phyloP scores from a whole-genome alignment of 1,140 invertebrate genomes.

The Drosophila virilis region DNA sequence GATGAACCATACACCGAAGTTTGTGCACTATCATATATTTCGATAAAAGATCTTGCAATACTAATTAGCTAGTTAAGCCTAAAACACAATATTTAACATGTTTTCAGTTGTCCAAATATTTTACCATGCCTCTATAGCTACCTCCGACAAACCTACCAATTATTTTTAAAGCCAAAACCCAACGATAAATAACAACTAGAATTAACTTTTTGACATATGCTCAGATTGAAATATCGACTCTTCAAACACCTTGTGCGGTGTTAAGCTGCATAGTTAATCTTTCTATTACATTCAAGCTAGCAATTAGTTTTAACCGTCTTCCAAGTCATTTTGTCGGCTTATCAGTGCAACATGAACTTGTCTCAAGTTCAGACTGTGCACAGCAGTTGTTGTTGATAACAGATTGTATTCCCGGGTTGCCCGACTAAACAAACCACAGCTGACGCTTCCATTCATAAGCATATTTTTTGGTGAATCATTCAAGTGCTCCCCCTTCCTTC shows the following conservation, averaged over 20 bases:
- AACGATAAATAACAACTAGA: background rate
- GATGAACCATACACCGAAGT: too few species aligned
- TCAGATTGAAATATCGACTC: slow-evolving; percentile 2
- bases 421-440: slow-evolving; percentile 16
- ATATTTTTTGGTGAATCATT: slow-evolving; percentile 61
- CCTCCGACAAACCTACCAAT: too few species aligned
- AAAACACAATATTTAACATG: too few species aligned
- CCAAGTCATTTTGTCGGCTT: slow-evolving; percentile 4
- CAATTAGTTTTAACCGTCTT: background rate
- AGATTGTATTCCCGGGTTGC: slow-evolving; percentile 32
- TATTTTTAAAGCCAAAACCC: too few species aligned
- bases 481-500: slow-evolving; percentile 38
- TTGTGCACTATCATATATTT: too few species aligned
- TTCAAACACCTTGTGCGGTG: background rate
- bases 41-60: too few species aligned
- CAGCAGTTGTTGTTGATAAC: slow-evolving; percentile 20
- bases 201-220: background rate
- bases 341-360: slow-evolving; percentile 42
- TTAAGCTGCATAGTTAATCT: background rate
- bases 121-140: too few species aligned
- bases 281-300: background rate
- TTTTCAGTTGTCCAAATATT: too few species aligned
- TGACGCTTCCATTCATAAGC: slow-evolving; percentile 30
- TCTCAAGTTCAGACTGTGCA: slow-evolving; percentile 38
- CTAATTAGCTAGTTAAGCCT: too few species aligned